A percentile compares a stretch with the other conserved stretches of the same genome.
Evolutionary conservation across 2,113 vertebrate genomes (phyloP).

Genomic region (Sterrhoptilus dennistouni): DNA sequence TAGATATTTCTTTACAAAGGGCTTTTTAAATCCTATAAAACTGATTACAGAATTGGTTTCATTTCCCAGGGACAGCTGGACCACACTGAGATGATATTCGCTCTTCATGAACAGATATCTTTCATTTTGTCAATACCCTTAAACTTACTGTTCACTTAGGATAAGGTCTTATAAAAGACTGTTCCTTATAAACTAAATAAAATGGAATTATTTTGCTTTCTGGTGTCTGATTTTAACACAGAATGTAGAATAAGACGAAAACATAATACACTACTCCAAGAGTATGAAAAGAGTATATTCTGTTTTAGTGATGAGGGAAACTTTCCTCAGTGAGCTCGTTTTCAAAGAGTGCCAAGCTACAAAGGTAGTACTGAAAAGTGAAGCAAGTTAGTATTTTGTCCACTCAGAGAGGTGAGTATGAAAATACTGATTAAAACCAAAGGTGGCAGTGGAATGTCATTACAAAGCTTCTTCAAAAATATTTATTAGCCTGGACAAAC

Average conservation of each 20-base stretch:
- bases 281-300: neutral
- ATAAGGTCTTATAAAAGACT: neutral
- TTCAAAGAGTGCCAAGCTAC: neutral
- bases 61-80: constrained; percentile 18
- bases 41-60: neutral
- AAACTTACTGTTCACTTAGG: neutral
- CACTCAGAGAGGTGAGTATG: neutral
- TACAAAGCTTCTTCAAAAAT: neutral
- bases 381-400: neutral
- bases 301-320: neutral
- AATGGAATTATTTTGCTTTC: neutral
- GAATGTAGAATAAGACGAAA: neutral
- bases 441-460: neutral
- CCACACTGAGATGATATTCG: neutral
- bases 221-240: neutral
- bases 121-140: neutral
- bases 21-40: neutral
- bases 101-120: neutral
- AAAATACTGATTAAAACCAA: neutral
- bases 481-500: neutral
- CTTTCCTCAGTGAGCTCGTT: neutral
- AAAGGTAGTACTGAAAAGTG: neutral
- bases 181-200: neutral
- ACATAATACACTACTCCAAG: neutral
- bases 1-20: neutral